A percentile compares a stretch with the other conserved stretches of the same genome.
Conservation (phyloP, 1,140 invertebrate genomes). For the Lamellibrachia luymesi region DNA sequence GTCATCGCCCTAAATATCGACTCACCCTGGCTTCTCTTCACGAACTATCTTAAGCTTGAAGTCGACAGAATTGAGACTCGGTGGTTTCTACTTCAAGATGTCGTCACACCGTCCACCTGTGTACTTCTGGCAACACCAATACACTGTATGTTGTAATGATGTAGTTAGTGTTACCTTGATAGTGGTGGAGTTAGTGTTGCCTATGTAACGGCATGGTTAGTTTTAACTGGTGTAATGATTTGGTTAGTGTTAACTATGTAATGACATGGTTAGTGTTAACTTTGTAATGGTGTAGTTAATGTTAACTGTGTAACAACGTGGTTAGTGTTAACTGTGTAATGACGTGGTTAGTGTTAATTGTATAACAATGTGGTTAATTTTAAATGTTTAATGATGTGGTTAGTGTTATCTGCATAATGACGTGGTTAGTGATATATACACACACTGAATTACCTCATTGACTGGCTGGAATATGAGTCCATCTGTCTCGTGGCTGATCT, state of each 20-base stretch:
- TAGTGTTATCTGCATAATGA: too few species aligned
- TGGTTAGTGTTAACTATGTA: too few species aligned
- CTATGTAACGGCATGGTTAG: background rate
- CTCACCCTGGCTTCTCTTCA: slow-evolving; percentile 72
- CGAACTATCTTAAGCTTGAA: slow-evolving; percentile 83
- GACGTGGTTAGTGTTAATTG: background rate
- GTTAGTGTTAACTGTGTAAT: background rate
- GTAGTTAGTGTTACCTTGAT: too few species aligned
- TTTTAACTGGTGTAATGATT: background rate
- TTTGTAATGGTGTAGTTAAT: too few species aligned
- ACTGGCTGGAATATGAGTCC: slow-evolving; percentile 97
- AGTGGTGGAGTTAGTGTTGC: too few species aligned
- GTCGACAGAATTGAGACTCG: slow-evolving; percentile 90
- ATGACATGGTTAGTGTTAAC: too few species aligned
- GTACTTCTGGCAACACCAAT: slow-evolving; percentile 67
- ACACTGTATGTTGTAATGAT: background rate
- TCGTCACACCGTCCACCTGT: slow-evolving; percentile 75
- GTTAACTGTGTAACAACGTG: too few species aligned
- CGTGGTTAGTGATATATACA: background rate
- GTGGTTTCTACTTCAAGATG: slow-evolving; percentile 97
- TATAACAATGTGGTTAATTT: background rate
- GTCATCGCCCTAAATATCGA: slow-evolving; percentile 21
- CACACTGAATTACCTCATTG: slow-evolving; percentile 61
- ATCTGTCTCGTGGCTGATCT: slow-evolving; percentile 91
- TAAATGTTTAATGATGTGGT: background rate